Evolutionary conservation across 1,140 invertebrate genomes (phyloP).

Genomic region (Teleogryllus occipitalis): DNA sequence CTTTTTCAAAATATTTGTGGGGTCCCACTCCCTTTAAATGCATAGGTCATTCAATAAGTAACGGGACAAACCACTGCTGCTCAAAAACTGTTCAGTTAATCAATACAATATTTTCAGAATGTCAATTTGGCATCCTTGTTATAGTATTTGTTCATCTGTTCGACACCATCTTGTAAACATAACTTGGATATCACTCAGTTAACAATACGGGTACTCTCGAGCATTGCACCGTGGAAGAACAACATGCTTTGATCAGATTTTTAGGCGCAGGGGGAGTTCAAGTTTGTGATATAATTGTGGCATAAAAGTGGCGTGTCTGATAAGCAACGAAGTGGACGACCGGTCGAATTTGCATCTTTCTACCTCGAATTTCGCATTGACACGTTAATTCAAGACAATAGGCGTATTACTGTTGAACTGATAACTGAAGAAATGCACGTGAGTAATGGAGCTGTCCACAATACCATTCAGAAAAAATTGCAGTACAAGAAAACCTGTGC

Average conservation of each 20-base stretch:
- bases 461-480: too few species aligned
- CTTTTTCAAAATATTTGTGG: too few species aligned
- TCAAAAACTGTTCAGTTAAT: constrained; percentile 9
- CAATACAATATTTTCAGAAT: background rate
- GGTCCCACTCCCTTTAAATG: too few species aligned
- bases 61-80: background rate
- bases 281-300: background rate
- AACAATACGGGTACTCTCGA: background rate
- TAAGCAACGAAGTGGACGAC: constrained; percentile 7
- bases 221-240: background rate
- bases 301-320: background rate
- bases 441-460: too few species aligned
- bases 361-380: constrained; percentile 1
- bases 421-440: too few species aligned
- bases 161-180: background rate
- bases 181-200: background rate
- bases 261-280: background rate
- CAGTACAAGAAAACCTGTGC: too few species aligned
- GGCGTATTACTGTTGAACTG: too few species aligned
- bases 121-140: constrained; percentile 5
- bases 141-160: too few species aligned
- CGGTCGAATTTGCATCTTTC: background rate
- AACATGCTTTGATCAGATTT: too few species aligned
- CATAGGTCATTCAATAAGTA: constrained; percentile 13
- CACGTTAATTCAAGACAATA: too few species aligned